Evolutionary conservation across 2,888 invertebrate genomes (phyloP).

Genomic region (Tipula vernalis): DNA sequence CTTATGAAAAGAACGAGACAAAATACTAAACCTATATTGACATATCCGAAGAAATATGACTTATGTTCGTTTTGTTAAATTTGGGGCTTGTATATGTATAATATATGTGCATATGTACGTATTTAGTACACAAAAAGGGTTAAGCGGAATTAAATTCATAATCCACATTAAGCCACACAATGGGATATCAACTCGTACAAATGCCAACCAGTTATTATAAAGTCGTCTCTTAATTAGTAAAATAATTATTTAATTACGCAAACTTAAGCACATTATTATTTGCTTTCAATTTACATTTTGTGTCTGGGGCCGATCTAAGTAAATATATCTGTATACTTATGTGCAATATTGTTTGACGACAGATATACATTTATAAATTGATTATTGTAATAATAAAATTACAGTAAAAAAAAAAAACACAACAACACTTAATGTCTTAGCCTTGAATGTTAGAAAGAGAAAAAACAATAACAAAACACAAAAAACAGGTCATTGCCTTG

Average conservation of each 20-base stretch:
- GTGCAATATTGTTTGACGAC: neutral
- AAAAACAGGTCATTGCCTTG: slow-evolving; percentile 10
- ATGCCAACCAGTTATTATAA: neutral
- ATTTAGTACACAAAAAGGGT: neutral
- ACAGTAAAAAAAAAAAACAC: neutral
- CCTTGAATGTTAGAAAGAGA: slow-evolving; percentile 9
- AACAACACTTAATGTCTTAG: neutral
- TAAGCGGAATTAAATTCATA: neutral
- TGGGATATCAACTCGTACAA: neutral
- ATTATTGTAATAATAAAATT: neutral
- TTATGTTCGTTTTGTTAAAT: neutral
- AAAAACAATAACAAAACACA: slow-evolving; percentile 10
- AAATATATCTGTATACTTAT: neutral
- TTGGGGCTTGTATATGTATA: neutral
- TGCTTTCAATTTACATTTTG: neutral
- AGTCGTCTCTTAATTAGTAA: neutral
- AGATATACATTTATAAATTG: neutral
- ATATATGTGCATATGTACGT: neutral
- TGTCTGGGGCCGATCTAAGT: neutral
- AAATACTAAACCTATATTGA: neutral
- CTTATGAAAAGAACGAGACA: neutral
- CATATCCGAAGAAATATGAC: neutral
- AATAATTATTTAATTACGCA: neutral
- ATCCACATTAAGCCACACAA: neutral
- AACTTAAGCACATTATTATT: neutral